These are phyloP conservation scores for Neoaliturus tenellus DNA, from an alignment of 2,888 invertebrate genomes.

Conservation along the genomic window DNA sequence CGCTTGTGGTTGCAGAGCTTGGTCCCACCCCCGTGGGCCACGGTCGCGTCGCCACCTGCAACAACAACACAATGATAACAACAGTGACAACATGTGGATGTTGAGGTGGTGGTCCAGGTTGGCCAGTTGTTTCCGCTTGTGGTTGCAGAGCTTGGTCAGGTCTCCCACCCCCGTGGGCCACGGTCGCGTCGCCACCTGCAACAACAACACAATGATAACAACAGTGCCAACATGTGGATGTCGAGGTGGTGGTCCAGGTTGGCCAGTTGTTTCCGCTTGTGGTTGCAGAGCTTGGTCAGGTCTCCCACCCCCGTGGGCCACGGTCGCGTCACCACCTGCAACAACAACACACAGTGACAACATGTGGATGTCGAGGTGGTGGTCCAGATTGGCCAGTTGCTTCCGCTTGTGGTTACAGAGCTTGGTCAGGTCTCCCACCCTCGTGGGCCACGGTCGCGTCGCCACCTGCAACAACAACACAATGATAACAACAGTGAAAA, in stretches of 20 bases:
- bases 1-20: slow-evolving; percentile 93
- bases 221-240: too few species aligned
- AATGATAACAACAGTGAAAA: too few species aligned
- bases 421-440: slow-evolving; percentile 84
- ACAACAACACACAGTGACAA: too few species aligned
- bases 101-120: slow-evolving; percentile 43
- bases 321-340: slow-evolving; percentile 82
- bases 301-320: slow-evolving; percentile 82
- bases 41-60: slow-evolving; percentile 82
- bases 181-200: slow-evolving; percentile 82
- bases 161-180: slow-evolving; percentile 82
- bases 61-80: too few species aligned
- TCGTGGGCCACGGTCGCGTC: slow-evolving; percentile 83
- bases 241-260: slow-evolving; percentile 44
- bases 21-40: slow-evolving; percentile 82
- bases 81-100: too few species aligned
- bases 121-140: slow-evolving; percentile 85
- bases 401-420: slow-evolving; percentile 94
- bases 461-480: slow-evolving; percentile 82
- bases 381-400: slow-evolving; percentile 72
- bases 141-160: slow-evolving; percentile 90
- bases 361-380: slow-evolving; percentile 48
- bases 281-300: slow-evolving; percentile 90
- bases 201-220: too few species aligned
- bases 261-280: slow-evolving; percentile 85